A percentile compares a stretch with the other conserved stretches of the same genome.
These are phyloP conservation scores for Mesaphorura yosii DNA, from an alignment of 1,140 invertebrate species.

Conservation along the genomic window DNA sequence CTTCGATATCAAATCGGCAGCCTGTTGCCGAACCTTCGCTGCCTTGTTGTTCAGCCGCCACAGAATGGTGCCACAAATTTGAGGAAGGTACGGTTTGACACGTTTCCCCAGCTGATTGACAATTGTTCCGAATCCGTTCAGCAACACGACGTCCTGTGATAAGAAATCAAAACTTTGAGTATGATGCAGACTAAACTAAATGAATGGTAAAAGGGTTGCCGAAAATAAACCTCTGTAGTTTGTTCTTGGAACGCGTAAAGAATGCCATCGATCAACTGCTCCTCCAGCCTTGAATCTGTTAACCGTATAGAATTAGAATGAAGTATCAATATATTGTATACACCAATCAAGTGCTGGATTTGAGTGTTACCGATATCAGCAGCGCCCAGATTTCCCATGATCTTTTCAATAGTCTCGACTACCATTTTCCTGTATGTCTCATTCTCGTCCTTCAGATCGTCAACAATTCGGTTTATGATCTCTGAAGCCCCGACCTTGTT, in stretches of 20 bases:
- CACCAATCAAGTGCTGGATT: no score
- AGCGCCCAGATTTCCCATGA: slow-evolving; percentile 93
- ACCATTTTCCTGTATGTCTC: slow-evolving; percentile 99
- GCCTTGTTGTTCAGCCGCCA: slow-evolving; percentile 99
- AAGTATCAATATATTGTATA: no score
- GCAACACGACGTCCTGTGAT: slow-evolving; percentile 90
- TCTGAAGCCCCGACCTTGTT: slow-evolving; percentile 98
- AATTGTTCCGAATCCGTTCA: slow-evolving; percentile 98
- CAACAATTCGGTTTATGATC: slow-evolving; percentile 96
- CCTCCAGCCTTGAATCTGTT: slow-evolving; percentile 93
- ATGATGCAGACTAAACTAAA: no score
- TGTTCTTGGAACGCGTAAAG: slow-evolving; percentile 99
- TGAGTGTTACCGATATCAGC: no score
- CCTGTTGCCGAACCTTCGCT: slow-evolving; percentile 97
- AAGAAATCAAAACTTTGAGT: slow-evolving; percentile 20
- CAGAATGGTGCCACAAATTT: slow-evolving; percentile 98
- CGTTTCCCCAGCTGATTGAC: slow-evolving; percentile 94
- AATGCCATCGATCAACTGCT: slow-evolving; percentile 98
- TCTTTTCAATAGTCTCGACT: slow-evolving; percentile 99
- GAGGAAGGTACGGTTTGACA: slow-evolving; percentile 95
- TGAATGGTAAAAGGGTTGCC: slow-evolving; percentile 22
- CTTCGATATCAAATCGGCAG: slow-evolving; percentile 94
- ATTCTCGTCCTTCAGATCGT: slow-evolving; percentile 98
- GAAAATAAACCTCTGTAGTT: slow-evolving; percentile 71
- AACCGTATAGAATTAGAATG: no score